Evolutionary conservation across 2,797 vertebrate species (phyloP).

Genomic region (Crocidura indochinensis): DNA sequence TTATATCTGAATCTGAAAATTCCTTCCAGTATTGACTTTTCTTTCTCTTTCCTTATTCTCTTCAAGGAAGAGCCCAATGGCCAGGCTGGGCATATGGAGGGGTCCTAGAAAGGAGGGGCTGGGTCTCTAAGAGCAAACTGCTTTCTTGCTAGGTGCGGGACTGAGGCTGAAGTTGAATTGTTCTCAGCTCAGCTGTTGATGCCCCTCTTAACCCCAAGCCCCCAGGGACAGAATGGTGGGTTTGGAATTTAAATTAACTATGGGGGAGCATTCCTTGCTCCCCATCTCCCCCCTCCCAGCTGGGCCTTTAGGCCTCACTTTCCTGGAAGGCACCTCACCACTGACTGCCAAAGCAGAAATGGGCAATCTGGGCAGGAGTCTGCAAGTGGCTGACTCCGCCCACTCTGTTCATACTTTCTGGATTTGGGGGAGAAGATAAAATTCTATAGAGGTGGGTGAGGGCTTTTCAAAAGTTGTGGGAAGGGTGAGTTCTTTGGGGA

Average conservation of each 20-base stretch:
- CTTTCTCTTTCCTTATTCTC: slow-evolving; percentile 8
- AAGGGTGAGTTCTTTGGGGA: slow-evolving; percentile 17
- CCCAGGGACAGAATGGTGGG: not conserved
- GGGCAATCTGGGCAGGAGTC: not conserved
- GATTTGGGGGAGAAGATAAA: not conserved
- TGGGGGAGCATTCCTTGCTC: not conserved
- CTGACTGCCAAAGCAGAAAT: not conserved
- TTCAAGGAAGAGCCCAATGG: not conserved
- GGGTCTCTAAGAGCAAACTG: not conserved
- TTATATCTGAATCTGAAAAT: slow-evolving; percentile 34
- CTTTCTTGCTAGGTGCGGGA: not conserved
- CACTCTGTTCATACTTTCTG: slow-evolving; percentile 42
- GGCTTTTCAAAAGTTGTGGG: not conserved
- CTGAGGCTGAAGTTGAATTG: not conserved
- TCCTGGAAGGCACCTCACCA: not conserved
- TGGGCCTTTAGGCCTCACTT: not conserved
- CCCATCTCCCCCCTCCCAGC: not conserved
- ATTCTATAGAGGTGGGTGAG: not conserved
- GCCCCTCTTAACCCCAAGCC: not conserved
- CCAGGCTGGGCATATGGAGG: not conserved
- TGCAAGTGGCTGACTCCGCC: not conserved
- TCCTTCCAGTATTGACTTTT: not conserved
- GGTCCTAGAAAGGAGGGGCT: not conserved
- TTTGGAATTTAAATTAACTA: slow-evolving; percentile 59
- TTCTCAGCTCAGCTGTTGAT: slow-evolving; percentile 17